Evolutionary conservation across 2,797 vertebrate genomes (phyloP), one percentile per base, ranked within the genome.

Genomic region (Macropus fuliginosus): DNA sequence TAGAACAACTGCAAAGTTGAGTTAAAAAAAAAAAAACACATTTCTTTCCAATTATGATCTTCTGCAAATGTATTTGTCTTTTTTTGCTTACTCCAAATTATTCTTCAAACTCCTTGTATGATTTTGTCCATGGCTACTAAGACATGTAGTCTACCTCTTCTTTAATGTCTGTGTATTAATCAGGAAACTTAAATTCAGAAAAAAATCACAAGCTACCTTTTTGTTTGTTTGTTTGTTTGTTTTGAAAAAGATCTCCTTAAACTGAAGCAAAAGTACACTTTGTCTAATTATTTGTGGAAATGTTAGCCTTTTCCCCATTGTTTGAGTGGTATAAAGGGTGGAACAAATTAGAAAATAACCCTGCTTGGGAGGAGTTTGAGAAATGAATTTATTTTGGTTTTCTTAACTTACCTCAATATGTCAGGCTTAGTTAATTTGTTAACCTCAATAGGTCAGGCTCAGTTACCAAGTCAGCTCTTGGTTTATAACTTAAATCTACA

Each of bases 231-330:
- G 52, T 52, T 52, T 34, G 56, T 57, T 29, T 29, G 1, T 57
- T 57, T 57, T 57, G 24, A 2, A 95, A 97, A 95, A 94, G 94
- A 96, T 97, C 28, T 97, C 55, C 54, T 87, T 55, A 92, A 98
- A 97, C 93, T 98, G 92, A 94, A 96, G 93, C 29, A 96, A 98
- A 97, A 97, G 28, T 56, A 95, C 97, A 96, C 98, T 98, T 97
- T 97, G 55, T 91, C 92, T 98, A 97, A 98, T 98, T 98, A 95
- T 11, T 0, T 95, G 97, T 97, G 96, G 96, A 98, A 98, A 98
- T 96, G 96, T 74, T 98, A 96, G 93, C 62, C 95, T 97, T 97
- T 97, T 95, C 94, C 97, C 94, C 54, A 50, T 96, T 96, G 54
- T 4, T 96, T 27, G 90, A 98, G 91, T 97, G 95, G 97, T 94